phyloP scores from a whole-genome alignment of 2,113 vertebrate species.

The Archocentrus centrarchus region DNA sequence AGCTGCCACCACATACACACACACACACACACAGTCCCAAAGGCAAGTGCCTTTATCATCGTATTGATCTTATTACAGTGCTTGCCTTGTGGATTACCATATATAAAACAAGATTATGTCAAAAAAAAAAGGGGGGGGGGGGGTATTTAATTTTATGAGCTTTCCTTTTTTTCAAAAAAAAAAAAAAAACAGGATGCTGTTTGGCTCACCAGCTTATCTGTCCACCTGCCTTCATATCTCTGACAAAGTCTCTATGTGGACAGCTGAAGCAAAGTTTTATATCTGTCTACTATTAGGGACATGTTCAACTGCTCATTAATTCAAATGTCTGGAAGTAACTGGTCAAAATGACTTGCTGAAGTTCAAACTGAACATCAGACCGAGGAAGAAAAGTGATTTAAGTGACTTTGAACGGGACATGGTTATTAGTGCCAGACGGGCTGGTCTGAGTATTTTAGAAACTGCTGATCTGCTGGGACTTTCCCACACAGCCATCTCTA shows the following conservation, averaged over 20 bases:
- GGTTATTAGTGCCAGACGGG: too few relatives aligned
- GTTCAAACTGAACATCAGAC: neutral
- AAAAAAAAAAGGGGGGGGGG: neutral
- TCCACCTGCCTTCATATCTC: neutral
- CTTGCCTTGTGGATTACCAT: conserved; percentile 56
- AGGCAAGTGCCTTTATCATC: conserved; percentile 50
- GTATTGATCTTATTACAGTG: conserved; percentile 35
- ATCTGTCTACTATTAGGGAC: neutral
- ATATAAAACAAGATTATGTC: conserved; percentile 44
- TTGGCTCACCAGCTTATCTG: neutral
- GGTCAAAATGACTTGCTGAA: neutral
- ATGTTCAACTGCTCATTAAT: neutral
- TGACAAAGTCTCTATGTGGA: neutral
- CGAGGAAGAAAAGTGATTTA: too few relatives aligned
- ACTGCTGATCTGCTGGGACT: neutral
- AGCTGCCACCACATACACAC: neutral
- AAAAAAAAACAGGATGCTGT: neutral
- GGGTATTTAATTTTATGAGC: conserved; percentile 14
- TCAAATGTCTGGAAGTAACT: neutral
- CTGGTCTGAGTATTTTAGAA: neutral
- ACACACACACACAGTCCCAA: neutral
- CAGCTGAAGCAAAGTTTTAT: neutral
- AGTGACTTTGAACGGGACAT: too few relatives aligned
- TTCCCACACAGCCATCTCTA: neutral
- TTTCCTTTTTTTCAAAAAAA: neutral